Evolutionary conservation across 2,888 invertebrate species (phyloP), one percentile per base, ranked within the genome.

Genomic region (Chorisops tibialis): DNA sequence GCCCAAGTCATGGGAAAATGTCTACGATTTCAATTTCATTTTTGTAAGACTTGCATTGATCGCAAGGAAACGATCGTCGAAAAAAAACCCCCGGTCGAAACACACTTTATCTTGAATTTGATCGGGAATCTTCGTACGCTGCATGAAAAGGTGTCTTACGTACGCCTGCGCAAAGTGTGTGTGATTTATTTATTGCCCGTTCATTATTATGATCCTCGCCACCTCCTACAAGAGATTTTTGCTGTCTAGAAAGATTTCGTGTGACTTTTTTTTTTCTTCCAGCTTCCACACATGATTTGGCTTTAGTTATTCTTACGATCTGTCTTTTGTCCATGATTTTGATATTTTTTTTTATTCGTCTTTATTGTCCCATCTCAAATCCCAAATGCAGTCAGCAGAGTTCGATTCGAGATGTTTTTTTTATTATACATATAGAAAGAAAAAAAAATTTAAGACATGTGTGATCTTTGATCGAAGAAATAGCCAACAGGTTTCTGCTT

Each of bases 241-340:
- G 52, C 52, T 14, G 52, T 54, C 52, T 54, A 41, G 47, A 41
- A 54, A 14, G 52, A 41, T 41, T 54, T 54, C 41, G 52, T 54
- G 52, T 54, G 52, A 54, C 52, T 54, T 41, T 54, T 51, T 50
- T n/a, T 30, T 30, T 30, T 30, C 3, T 30, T 30, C 30, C 21
- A 41, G 41, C 52, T 54, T 54, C 52, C n/a, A 54, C 41, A 22
- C 52, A 41, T 38, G 51, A 11, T 11, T 30, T 30, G 49, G 49
- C n/a, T 22, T 14, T 51, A 18, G 51, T 21, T 41, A 41, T 39
- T 54, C 39, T 54, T 54, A 22, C 39, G 19, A 21, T 35, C 52
- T 54, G 52, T 54, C 52, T 54, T 50, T 54, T 54, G 52, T 50
- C 49, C 49, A 50, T 19, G 24, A 54, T 41, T 54, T 54, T 54